A percentile compares a stretch with the other conserved stretches of the same genome.
phyloP scores from a whole-genome alignment of 1,140 invertebrate species.

The Achatina immaculata region DNA sequence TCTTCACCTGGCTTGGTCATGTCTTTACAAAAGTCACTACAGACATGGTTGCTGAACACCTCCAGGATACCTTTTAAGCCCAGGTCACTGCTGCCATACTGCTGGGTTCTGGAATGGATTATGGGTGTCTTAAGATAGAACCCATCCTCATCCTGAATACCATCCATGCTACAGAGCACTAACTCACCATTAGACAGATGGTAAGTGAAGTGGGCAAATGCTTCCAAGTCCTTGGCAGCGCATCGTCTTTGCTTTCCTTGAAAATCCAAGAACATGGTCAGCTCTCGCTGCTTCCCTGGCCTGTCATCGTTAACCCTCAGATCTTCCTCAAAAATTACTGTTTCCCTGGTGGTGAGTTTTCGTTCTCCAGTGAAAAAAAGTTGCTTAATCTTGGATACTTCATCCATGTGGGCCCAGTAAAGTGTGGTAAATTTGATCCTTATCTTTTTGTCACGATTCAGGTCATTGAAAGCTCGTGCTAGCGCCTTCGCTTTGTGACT shows the following conservation, averaged over 20 bases:
- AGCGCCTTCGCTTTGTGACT: background rate
- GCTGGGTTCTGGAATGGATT: conserved; percentile 37
- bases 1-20: conserved; percentile 15
- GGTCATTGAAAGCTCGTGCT: background rate
- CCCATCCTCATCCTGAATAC: conserved; percentile 29
- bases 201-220: conserved; percentile 44
- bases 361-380: conserved; percentile 34
- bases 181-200: conserved; percentile 36
- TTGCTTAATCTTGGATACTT: conserved; percentile 41
- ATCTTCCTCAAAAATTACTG: conserved; percentile 43
- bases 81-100: conserved; percentile 39
- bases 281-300: background rate
- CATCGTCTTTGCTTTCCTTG: background rate
- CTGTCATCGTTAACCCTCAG: conserved; percentile 24
- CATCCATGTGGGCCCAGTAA: conserved; percentile 44
- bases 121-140: conserved; percentile 39
- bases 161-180: conserved; percentile 44
- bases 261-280: background rate
- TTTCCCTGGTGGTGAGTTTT: conserved; percentile 29
- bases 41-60: conserved; percentile 41
- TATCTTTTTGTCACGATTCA: background rate
- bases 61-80: conserved; percentile 30
- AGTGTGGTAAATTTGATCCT: background rate
- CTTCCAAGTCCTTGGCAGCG: conserved; percentile 32
- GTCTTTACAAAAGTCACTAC: conserved; percentile 34